phyloP scores from a whole-genome alignment of 2,888 invertebrate genomes.

The Lasioglossum oenotherae region DNA sequence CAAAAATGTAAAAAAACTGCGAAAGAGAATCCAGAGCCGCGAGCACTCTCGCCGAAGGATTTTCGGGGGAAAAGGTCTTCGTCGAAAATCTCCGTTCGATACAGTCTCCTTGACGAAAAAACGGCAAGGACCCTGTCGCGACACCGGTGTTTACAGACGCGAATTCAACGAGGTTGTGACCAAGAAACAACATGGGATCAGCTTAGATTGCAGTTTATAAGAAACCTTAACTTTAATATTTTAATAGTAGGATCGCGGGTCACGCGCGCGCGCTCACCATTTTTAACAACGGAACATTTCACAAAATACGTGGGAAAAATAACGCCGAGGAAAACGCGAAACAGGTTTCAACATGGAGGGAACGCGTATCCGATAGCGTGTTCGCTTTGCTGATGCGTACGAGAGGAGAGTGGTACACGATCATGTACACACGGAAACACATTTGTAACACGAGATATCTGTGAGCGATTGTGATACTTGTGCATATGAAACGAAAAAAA shows the following conservation, averaged over 20 bases:
- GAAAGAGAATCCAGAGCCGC: slow-evolving; percentile 43
- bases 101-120: slow-evolving; percentile 33
- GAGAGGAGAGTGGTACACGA: slow-evolving; percentile 18
- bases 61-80: slow-evolving; percentile 58
- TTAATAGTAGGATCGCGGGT: slow-evolving; percentile 67
- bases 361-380: slow-evolving; percentile 28
- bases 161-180: slow-evolving; percentile 81
- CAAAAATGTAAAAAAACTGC: background rate
- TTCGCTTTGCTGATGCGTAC: slow-evolving; percentile 27
- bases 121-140: slow-evolving; percentile 24
- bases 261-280: slow-evolving; percentile 27
- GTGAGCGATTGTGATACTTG: slow-evolving; percentile 70
- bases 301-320: background rate
- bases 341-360: slow-evolving; percentile 16
- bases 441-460: slow-evolving; percentile 52
- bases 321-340: slow-evolving; percentile 11
- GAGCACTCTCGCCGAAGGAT: slow-evolving; percentile 37
- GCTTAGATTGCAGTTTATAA: slow-evolving; percentile 82
- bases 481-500: slow-evolving; percentile 45
- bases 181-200: slow-evolving; percentile 82
- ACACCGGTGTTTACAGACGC: slow-evolving; percentile 16
- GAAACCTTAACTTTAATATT: slow-evolving; percentile 72
- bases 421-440: slow-evolving; percentile 45
- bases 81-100: slow-evolving; percentile 62
- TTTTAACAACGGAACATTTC: slow-evolving; percentile 48